A percentile compares a stretch with the other conserved stretches of the same genome.
Evolutionary conservation across 2,888 invertebrate species (phyloP).

Genomic region (Endomychus coccineus): DNA sequence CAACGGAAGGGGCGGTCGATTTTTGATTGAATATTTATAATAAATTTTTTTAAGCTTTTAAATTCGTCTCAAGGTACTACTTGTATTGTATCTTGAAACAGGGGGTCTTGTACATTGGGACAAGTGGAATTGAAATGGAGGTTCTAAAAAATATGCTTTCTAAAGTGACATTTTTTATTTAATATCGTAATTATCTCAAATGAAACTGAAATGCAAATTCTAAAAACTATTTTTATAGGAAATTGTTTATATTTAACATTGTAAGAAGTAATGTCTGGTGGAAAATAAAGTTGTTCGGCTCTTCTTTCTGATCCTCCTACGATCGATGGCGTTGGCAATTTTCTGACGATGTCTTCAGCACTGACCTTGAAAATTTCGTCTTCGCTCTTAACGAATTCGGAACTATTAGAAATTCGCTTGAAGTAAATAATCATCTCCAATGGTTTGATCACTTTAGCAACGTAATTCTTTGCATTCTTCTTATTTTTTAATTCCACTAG

Average conservation of each 20-base stretch:
- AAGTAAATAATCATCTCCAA: constrained; percentile 1
- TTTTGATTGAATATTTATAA: too few species aligned
- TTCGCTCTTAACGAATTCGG: not conserved
- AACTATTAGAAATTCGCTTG: not conserved
- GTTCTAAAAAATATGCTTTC: too few species aligned
- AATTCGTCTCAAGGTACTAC: too few species aligned
- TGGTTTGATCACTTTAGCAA: not conserved
- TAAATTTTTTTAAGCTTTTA: too few species aligned
- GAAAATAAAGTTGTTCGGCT: not conserved
- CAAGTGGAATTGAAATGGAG: too few species aligned
- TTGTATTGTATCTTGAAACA: too few species aligned
- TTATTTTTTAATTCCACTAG: not conserved
- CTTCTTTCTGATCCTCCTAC: constrained; percentile 3
- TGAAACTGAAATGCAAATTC: too few species aligned
- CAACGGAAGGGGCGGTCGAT: too few species aligned
- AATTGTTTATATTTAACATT: constrained; percentile 47
- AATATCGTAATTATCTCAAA: too few species aligned
- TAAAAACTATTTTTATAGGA: too few species aligned
- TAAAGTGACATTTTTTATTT: too few species aligned
- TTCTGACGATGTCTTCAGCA: not conserved
- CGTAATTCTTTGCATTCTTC: not conserved
- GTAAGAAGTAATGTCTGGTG: constrained; percentile 31
- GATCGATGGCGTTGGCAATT: constrained; percentile 1
- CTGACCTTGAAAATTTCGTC: constrained; percentile 1
- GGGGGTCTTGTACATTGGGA: too few species aligned